Conservation (phyloP, 2,888 invertebrate species). For the Pristionchus japonicus region DNA sequence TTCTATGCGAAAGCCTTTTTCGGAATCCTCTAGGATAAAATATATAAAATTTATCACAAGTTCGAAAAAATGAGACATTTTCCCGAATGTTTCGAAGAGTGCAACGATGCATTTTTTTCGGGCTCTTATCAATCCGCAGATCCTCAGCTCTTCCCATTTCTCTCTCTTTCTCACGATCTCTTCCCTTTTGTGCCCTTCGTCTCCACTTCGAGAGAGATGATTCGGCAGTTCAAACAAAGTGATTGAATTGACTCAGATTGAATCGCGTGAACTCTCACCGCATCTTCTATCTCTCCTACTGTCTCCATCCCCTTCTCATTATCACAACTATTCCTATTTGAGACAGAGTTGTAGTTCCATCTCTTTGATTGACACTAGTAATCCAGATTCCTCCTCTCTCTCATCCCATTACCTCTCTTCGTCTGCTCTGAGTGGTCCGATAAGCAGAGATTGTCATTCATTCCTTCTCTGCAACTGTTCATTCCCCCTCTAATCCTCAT, state of each 20-base stretch:
- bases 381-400: not conserved
- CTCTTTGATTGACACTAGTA: not conserved
- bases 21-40: no score
- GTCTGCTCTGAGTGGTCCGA: not conserved
- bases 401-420: not conserved
- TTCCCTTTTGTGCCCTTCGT: not conserved
- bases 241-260: conserved; percentile 19
- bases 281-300: no score
- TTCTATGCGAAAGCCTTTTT: no score
- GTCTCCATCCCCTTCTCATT: not conserved
- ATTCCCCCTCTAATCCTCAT: not conserved
- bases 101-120: not conserved
- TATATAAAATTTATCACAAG: no score
- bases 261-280: not conserved
- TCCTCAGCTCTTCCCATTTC: not conserved
- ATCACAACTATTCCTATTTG: not conserved
- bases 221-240: conserved; percentile 14
- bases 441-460: not conserved
- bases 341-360: not conserved
- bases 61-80: not conserved
- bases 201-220: not conserved
- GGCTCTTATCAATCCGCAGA: not conserved
- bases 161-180: not conserved
- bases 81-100: not conserved
- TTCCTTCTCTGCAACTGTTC: not conserved